phyloP scores from a whole-genome alignment of 2,797 vertebrate species.

The Peromyscus eremicus region DNA sequence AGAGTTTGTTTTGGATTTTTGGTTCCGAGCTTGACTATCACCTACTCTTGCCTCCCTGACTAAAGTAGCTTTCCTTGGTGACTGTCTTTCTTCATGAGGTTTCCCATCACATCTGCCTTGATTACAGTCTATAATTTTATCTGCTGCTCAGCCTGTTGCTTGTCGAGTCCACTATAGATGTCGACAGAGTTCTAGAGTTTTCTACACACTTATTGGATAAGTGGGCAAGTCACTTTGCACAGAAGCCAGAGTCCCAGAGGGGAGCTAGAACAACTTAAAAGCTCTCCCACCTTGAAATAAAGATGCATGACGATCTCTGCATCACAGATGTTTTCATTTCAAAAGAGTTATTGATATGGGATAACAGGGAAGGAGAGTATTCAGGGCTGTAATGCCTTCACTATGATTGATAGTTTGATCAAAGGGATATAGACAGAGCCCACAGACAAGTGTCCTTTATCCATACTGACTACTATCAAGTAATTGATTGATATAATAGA shows the following conservation, averaged over 20 bases:
- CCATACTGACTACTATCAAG: neutral
- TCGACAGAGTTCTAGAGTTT: neutral
- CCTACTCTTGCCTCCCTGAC: neutral
- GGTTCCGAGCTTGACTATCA: neutral
- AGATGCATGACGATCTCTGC: neutral
- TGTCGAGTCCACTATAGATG: neutral
- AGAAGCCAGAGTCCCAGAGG: neutral
- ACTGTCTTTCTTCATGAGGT: neutral
- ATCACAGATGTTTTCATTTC: neutral
- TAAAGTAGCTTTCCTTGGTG: neutral
- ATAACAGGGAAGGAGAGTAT: neutral
- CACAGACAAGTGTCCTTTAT: neutral
- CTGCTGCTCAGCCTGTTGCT: neutral
- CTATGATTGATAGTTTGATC: conserved; percentile 1
- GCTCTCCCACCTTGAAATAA: neutral
- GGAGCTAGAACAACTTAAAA: neutral
- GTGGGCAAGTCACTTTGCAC: neutral
- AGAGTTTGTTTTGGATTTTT: neutral
- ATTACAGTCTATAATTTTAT: neutral
- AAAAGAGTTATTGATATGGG: neutral
- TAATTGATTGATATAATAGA: neutral
- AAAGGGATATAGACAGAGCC: neutral
- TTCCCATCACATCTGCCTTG: neutral
- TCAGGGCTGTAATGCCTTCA: neutral
- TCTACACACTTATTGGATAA: neutral